Evolutionary conservation across 2,888 invertebrate species (phyloP).

Genomic region (Phrixothrix hirtus): DNA sequence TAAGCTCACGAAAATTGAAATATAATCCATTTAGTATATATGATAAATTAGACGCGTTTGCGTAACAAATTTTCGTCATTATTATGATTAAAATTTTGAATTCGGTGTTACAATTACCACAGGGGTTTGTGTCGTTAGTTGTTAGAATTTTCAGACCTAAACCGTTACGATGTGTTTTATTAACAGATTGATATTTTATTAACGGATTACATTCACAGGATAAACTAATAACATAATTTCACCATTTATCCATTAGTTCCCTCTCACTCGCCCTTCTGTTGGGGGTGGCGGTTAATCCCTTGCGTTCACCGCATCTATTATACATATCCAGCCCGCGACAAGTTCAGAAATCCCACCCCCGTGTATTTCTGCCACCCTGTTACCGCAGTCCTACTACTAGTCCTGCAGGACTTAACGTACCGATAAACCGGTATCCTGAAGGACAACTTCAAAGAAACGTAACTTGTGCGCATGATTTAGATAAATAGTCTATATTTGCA

Average conservation of each 20-base stretch:
- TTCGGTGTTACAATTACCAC: background rate
- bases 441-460: constrained; percentile 24
- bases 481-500: constrained; percentile 23
- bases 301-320: constrained; percentile 44
- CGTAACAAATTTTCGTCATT: background rate
- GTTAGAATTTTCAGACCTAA: background rate
- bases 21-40: constrained; percentile 16
- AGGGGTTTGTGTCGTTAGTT: background rate
- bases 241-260: constrained; percentile 44
- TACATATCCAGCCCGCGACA: constrained; percentile 42
- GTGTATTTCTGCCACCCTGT: constrained; percentile 41
- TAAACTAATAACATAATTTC: constrained; percentile 48
- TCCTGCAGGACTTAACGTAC: constrained; percentile 42
- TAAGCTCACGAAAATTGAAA: constrained; percentile 22
- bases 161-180: constrained; percentile 22
- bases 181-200: constrained; percentile 31
- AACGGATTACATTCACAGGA: constrained; percentile 33
- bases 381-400: constrained; percentile 42
- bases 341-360: constrained; percentile 38
- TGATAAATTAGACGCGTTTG: background rate
- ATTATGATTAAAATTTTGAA: background rate
- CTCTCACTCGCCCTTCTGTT: constrained; percentile 19
- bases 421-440: constrained; percentile 31
- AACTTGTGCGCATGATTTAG: constrained; percentile 30
- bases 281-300: constrained; percentile 34